Evolutionary conservation across 2,113 vertebrate genomes (phyloP).

Genomic region (Neomonachus schauinslandi): DNA sequence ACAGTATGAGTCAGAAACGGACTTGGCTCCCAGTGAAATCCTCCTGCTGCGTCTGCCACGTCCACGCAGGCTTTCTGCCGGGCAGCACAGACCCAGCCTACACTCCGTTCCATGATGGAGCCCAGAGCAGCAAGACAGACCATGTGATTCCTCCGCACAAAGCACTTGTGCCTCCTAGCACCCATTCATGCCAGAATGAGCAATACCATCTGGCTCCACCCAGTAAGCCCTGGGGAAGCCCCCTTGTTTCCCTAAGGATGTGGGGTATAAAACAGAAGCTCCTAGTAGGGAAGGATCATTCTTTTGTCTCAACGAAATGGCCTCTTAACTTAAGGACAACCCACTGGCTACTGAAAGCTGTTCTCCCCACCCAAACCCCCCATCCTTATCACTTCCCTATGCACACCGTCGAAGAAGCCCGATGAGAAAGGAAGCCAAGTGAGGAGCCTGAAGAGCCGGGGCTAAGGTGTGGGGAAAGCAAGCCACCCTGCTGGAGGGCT

Average conservation of each 20-base stretch:
- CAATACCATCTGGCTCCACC: neutral
- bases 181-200: neutral
- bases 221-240: neutral
- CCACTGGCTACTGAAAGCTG: too few species aligned
- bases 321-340: neutral
- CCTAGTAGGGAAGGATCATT: neutral
- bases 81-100: neutral
- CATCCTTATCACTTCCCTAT: neutral
- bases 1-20: neutral
- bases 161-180: neutral
- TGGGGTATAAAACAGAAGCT: neutral
- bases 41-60: neutral
- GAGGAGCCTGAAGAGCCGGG: fast-evolving
- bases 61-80: neutral
- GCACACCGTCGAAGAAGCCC: neutral
- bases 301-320: neutral
- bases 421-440: neutral
- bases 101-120: fast-evolving
- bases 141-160: too few species aligned
- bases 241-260: neutral
- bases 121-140: neutral
- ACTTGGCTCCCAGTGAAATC: too few species aligned
- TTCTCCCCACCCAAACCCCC: too few species aligned
- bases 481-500: fast-evolving
- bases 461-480: neutral